These are phyloP conservation scores for Coecobrya sp. DNA, from an alignment of 2,888 invertebrate species.

Conservation along the genomic window DNA sequence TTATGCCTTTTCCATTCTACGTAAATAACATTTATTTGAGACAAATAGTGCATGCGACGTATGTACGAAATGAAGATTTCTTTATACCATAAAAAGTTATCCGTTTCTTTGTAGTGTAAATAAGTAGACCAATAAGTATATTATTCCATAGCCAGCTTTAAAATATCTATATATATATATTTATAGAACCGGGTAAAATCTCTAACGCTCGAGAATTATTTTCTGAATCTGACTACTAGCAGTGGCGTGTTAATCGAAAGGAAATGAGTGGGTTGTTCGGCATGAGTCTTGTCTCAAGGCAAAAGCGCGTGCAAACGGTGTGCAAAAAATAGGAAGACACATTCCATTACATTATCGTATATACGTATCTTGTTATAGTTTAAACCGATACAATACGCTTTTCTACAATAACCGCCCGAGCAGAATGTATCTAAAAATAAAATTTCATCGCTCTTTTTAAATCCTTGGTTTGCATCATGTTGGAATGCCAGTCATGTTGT, in stretches of 20 bases:
- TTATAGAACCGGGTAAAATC: not conserved
- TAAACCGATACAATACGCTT: conserved; percentile 5
- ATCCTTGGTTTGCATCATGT: conserved; percentile 60
- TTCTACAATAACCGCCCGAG: not conserved
- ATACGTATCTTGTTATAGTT: not conserved
- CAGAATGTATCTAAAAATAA: conserved; percentile 58
- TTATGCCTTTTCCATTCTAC: too few relatives aligned
- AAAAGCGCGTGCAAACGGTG: conserved; percentile 71
- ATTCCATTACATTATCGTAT: not conserved
- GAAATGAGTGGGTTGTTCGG: conserved; percentile 26
- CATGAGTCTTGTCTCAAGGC: conserved; percentile 53
- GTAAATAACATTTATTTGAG: too few relatives aligned
- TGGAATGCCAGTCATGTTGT: conserved; percentile 22
- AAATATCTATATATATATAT: not conserved
- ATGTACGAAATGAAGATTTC: not conserved
- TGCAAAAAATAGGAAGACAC: conserved; percentile 47
- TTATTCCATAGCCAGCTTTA: not conserved
- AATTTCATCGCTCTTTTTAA: not conserved
- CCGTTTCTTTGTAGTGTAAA: not conserved
- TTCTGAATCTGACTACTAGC: not conserved
- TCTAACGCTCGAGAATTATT: not conserved
- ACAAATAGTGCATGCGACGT: too few relatives aligned
- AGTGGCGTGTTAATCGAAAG: not conserved
- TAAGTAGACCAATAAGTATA: not conserved
- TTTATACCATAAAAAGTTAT: not conserved